Percentiles rank a stretch among this genome's conserved stretches.
Evolutionary conservation across 2,888 invertebrate genomes (phyloP).

Genomic region (Campoplex nolae): DNA sequence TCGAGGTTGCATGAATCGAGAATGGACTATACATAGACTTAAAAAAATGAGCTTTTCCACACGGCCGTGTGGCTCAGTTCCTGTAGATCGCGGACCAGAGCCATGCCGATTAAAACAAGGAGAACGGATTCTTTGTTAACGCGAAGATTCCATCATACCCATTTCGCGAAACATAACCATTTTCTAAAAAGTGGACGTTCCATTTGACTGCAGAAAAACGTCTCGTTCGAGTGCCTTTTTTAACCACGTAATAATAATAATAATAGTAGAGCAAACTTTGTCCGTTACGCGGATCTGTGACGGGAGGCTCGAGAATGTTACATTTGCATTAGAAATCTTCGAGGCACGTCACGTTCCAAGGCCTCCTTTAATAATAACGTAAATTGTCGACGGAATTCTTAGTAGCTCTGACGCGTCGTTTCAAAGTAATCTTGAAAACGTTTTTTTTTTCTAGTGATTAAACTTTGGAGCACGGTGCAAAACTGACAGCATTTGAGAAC

Average conservation of each 20-base stretch:
- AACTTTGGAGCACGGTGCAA: neutral
- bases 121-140: neutral
- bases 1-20: no score
- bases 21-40: neutral
- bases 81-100: no score
- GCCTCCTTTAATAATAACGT: constrained; percentile 16
- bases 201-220: neutral
- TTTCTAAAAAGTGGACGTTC: neutral
- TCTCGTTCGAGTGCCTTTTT: neutral
- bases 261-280: neutral
- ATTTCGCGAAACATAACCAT: neutral
- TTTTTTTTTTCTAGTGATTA: neutral
- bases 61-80: no score
- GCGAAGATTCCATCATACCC: constrained; percentile 11
- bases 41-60: neutral
- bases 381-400: neutral
- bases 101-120: no score
- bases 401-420: neutral
- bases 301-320: constrained; percentile 8
- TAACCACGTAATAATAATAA: neutral
- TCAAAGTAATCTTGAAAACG: neutral
- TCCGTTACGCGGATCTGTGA: neutral
- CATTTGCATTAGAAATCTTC: constrained; percentile 33
- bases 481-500: neutral
- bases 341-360: constrained; percentile 23